Evolutionary conservation across 2,797 vertebrate genomes (phyloP).

Genomic region (Halcyon leucocephala): DNA sequence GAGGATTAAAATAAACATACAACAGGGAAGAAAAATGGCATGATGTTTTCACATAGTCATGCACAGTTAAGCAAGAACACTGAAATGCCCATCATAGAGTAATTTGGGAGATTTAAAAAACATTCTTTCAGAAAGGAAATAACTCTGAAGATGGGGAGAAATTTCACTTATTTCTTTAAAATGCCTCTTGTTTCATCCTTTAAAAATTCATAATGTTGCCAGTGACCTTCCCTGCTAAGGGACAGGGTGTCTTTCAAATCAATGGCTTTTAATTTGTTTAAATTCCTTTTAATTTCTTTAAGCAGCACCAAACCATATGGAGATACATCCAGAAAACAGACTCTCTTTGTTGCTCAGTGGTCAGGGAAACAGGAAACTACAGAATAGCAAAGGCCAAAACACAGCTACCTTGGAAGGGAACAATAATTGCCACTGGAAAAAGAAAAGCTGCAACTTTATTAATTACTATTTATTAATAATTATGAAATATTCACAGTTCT

Average conservation of each 20-base stretch:
- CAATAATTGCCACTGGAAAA: background rate
- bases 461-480: background rate
- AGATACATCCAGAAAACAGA: background rate
- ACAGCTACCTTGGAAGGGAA: background rate
- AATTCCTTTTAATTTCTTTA: background rate
- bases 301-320: background rate
- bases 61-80: background rate
- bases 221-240: background rate
- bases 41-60: background rate
- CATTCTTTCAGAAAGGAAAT: background rate
- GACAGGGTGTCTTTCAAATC: background rate
- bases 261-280: background rate
- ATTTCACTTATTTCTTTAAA: background rate
- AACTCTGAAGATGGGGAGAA: background rate
- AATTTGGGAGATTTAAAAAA: background rate
- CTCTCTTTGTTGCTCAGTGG: background rate
- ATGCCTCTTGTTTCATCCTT: background rate
- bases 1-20: background rate
- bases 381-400: background rate
- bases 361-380: background rate
- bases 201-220: background rate
- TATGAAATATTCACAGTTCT: background rate
- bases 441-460: background rate
- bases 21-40: background rate
- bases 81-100: background rate